These are phyloP conservation scores for Sinosuthora webbiana DNA, from an alignment of 2,113 vertebrate species.

Conservation along the genomic window DNA sequence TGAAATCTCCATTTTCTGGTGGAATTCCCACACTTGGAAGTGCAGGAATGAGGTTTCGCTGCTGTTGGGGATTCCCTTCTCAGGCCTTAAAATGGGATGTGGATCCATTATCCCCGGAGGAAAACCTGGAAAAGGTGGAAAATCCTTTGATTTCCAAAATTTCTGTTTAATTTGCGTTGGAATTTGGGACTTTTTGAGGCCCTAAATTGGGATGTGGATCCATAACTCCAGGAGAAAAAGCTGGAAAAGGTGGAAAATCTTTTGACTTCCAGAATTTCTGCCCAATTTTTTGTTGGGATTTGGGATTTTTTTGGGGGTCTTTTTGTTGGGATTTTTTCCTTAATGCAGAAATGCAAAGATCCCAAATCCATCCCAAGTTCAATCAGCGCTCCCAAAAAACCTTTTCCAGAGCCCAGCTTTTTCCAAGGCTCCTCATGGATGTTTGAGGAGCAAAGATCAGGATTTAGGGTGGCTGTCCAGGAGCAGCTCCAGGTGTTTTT, in stretches of 20 bases:
- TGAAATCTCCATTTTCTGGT: not conserved
- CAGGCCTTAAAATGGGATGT: no score
- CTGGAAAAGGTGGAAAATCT: not conserved
- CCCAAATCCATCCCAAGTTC: not conserved
- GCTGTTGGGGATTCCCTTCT: not conserved
- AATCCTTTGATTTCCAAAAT: not conserved
- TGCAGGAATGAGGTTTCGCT: rapidly evolving
- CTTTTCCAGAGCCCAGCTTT: not conserved
- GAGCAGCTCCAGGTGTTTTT: rapidly evolving
- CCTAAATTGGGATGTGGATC: not conserved
- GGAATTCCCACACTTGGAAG: not conserved
- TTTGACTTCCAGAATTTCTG: not conserved
- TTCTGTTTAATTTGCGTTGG: rapidly evolving
- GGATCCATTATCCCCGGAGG: rapidly evolving
- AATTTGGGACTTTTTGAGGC: no score
- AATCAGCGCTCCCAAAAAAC: rapidly evolving
- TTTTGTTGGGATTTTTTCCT: no score
- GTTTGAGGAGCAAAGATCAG: not conserved
- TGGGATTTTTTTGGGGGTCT: no score
- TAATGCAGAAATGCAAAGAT: rapidly evolving
- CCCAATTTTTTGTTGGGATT: not conserved
- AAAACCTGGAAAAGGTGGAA: not conserved
- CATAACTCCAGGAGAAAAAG: rapidly evolving
- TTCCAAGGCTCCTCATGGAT: not conserved
- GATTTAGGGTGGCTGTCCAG: not conserved